Base-by-base conservation (phyloP, 1,140 invertebrate genomes). In the Lordiphosa clarofinis region DNA sequence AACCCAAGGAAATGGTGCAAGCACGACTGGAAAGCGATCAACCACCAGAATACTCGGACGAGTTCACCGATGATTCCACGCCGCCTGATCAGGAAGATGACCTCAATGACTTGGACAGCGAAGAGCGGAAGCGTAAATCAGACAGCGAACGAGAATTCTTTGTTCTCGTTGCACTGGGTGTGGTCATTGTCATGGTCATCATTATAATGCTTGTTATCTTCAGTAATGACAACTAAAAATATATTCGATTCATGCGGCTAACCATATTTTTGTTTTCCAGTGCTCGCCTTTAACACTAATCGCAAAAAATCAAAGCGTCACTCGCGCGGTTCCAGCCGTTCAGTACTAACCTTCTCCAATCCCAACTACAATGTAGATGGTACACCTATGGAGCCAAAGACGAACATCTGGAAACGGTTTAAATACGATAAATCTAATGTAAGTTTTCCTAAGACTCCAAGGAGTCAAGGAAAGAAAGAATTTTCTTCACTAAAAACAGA, bases 261-360 rank as follows among this genome's bases (percentile, higher is more conserved):
- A 21, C 4, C 2, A 36, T 33, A 5, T 0, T 21, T 4, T 19
- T 10, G 31, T 11, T 74, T 91, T 55, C 46, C 88, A 61, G 91
- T 91, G 60, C 75, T 93, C 4, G 87, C 91, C 3, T 90, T 90
- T n/a, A 90, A 91, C 60, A 75, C 69, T n/a, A 90, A 89, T 67
- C 90, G 90, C 35, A 92, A 91, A 54, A 90, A 90, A 40, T 90
- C 91, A 57, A 91, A 92, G 70, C 92, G 92, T 43, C 92, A 92
- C 56, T 84, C 91, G 12, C 91, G 92, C 40, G 90, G 90, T 6
- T 91, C 90, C 44, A 82, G 93, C 49, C 90, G 93, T 54, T 93
- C 92, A 38, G 92, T 94, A 0, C 87, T 94, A 47, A 94, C 94
- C 0, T 95, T 94, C 86, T 93, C 94, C 1, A 95, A 95, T 90